Evolutionary conservation across 1,140 invertebrate genomes (phyloP), one percentile per base, ranked within the genome.

Genomic region (Brevipalpus yothersi): DNA sequence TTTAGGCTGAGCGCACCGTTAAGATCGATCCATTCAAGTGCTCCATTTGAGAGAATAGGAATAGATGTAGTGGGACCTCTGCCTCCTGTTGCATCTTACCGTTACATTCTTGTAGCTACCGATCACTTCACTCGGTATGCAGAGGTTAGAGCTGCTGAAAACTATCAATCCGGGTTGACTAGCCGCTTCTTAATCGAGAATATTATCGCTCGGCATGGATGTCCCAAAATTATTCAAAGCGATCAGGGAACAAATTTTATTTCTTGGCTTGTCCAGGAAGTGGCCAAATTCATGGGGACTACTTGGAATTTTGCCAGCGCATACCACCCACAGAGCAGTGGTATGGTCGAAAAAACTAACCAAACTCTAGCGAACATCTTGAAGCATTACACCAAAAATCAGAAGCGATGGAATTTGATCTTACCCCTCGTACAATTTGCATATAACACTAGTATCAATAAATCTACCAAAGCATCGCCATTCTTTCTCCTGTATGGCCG

Each of bases 271-370:
- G n/a, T n/a, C n/a, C n/a, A n/a, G n/a, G n/a, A n/a, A n/a, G n/a
- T n/a, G n/a, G n/a, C n/a, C n/a, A n/a, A 49, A 5, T 49, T 49
- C 15, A 49, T 49, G 45, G 19, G 19, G 5, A 15, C 45, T 5
- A 49, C 15, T n/a, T 49, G 45, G 45, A 13, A 49, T n/a, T 8
- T 59, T 10, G 45, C 63, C 8, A 41, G 43, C 15, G 9, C 56
- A 10, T 61, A 61, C 31, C 60, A 61, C 31, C 60, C 64, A 42
- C 43, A 65, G 40, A 62, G 64, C 1, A 66, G 65, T 31, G 66
- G 63, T 4, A 23, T 62, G 21, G 49, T 41, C 15, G 66, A 66
- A 56, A n/a, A n/a, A n/a, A n/a, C n/a, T n/a, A n/a, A n/a, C n/a
- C n/a, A n/a, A n/a, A n/a, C n/a, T n/a, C n/a, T n/a, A n/a, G n/a